Conservation (phyloP, 2,888 invertebrate species). For the Synanthedon andrenaeformis region DNA sequence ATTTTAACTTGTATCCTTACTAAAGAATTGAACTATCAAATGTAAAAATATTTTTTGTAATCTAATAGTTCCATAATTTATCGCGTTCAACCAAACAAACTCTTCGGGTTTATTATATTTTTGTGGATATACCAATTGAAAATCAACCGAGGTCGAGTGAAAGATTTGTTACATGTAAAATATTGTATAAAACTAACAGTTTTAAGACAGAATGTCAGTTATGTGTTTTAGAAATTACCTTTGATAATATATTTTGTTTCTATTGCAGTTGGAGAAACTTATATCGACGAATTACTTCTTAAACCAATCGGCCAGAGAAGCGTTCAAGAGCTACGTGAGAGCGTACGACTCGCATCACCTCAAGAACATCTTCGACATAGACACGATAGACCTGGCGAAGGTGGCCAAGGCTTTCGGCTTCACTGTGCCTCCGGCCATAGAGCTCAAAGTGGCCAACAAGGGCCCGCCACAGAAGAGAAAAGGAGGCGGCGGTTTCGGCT, state of each 20-base stretch:
- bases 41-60: no score
- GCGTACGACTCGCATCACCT: slow-evolving; percentile 97
- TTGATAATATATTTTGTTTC: background rate
- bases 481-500: slow-evolving; percentile 85
- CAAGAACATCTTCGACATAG: slow-evolving; percentile 94
- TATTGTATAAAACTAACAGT: no score
- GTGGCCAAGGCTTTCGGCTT: slow-evolving; percentile 97
- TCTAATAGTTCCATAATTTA: no score
- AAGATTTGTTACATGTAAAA: no score
- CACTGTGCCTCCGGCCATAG: slow-evolving; percentile 91
- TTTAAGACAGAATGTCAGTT: no score
- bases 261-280: slow-evolving; percentile 89
- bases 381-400: slow-evolving; percentile 88
- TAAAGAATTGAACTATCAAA: no score
- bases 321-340: slow-evolving; percentile 94
- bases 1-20: no score
- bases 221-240: no score
- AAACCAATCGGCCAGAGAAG: slow-evolving; percentile 95
- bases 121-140: no score
- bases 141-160: no score
- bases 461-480: slow-evolving; percentile 78
- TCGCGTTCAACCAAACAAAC: no score
- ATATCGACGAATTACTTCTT: slow-evolving; percentile 95
- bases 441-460: slow-evolving; percentile 72
- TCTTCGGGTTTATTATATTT: no score